phyloP scores from a whole-genome alignment of 2,888 invertebrate genomes.

The Oscheius sp. region DNA sequence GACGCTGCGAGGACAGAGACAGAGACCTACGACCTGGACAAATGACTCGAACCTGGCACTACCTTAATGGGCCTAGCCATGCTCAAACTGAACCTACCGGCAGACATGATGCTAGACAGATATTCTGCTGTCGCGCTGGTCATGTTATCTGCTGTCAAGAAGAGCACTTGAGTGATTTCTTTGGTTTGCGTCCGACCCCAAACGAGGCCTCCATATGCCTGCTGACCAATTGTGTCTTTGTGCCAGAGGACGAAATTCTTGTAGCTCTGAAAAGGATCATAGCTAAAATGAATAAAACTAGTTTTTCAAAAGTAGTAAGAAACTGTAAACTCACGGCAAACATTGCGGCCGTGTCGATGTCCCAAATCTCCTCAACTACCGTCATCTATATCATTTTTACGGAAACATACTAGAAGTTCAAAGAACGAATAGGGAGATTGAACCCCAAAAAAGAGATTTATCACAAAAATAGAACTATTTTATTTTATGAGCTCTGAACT shows the following conservation, averaged over 20 bases:
- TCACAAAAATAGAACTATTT: background rate
- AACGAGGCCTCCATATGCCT: slow-evolving; percentile 36
- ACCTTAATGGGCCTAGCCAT: too few relatives aligned
- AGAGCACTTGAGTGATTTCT: slow-evolving; percentile 44
- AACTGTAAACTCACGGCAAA: slow-evolving; percentile 46
- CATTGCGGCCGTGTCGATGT: slow-evolving; percentile 53
- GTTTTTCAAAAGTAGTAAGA: background rate
- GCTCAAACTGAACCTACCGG: slow-evolving; percentile 19
- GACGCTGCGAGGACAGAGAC: too few relatives aligned
- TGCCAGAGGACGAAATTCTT: slow-evolving; percentile 42
- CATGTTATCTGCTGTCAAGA: slow-evolving; percentile 47
- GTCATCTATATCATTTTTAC: slow-evolving; percentile 6
- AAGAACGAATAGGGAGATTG: background rate
- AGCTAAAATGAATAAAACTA: background rate
- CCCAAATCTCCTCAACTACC: slow-evolving; percentile 47
- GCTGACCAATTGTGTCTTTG: slow-evolving; percentile 24
- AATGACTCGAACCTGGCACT: too few relatives aligned
- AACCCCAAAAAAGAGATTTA: background rate
- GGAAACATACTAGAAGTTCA: background rate
- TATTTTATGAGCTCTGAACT: background rate
- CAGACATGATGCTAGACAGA: slow-evolving; percentile 45
- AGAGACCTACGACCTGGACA: too few relatives aligned
- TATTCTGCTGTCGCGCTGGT: slow-evolving; percentile 48
- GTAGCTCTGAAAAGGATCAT: slow-evolving; percentile 38
- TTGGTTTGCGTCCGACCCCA: slow-evolving; percentile 37